phyloP scores from a whole-genome alignment of 2,113 vertebrate species.

The Drymodes brunneopygia region DNA sequence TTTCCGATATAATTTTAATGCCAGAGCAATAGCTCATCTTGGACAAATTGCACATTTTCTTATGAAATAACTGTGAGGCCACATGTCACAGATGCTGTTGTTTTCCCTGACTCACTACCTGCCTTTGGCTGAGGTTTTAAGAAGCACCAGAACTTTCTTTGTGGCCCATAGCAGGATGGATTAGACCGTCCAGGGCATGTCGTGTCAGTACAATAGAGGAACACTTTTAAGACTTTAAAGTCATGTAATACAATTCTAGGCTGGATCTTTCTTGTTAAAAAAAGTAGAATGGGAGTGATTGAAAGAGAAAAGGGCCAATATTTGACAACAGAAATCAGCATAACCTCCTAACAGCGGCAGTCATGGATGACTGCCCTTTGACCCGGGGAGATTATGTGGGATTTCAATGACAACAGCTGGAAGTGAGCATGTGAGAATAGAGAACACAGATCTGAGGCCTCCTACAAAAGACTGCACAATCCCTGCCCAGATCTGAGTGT shows the following conservation, averaged over 20 bases:
- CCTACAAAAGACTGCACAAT: constrained; percentile 75
- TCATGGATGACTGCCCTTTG: constrained; percentile 85
- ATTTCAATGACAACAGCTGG: constrained; percentile 86
- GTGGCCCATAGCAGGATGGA: constrained; percentile 67
- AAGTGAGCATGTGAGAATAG: constrained; percentile 79
- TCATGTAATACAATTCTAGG: constrained; percentile 82
- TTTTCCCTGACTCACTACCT: constrained; percentile 30
- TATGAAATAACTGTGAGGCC: neutral
- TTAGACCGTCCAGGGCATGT: constrained; percentile 69
- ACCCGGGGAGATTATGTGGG: constrained; percentile 82
- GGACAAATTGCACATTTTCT: constrained; percentile 9
- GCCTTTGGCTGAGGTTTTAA: constrained; percentile 56
- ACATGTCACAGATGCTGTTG: neutral
- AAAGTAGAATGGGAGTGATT: constrained; percentile 77
- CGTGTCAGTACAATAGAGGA: constrained; percentile 71
- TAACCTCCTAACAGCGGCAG: constrained; percentile 82
- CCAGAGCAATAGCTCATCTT: neutral
- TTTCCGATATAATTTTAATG: constrained; percentile 3
- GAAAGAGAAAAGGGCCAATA: constrained; percentile 79
- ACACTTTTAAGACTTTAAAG: constrained; percentile 83
- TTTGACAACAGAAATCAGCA: constrained; percentile 86
- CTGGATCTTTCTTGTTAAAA: constrained; percentile 76
- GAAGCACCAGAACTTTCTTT: constrained; percentile 69
- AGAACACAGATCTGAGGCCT: constrained; percentile 76
- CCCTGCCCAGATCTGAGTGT: constrained; percentile 76